Evolutionary conservation across 2,888 invertebrate genomes (phyloP), one percentile per base, ranked within the genome.

Genomic region (Tuta absoluta): DNA sequence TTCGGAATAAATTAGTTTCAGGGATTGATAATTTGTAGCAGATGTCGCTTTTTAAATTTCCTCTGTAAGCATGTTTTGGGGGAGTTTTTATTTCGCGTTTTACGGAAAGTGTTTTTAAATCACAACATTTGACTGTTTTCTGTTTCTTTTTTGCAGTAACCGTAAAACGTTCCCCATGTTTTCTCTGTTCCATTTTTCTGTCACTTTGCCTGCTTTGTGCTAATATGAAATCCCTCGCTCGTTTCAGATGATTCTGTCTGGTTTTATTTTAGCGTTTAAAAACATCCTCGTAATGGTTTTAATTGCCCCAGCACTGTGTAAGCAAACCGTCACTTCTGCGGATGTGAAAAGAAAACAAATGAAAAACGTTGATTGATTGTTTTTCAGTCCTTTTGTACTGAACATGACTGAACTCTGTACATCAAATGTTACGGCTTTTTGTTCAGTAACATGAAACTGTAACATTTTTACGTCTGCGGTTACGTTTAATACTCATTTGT

Each of bases 41-140:
- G 83, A 82, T 88, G 89, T 79, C 72, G 66, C 75, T 83, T 85
- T 82, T 87, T 85, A 79, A 76, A 81, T 83, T 82, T 84, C 80
- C 81, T 80, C 67, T 72, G 70, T 75, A 79, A 79, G 75, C 74
- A 71, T 78, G 69, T 74, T 75, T 73, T 69, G 69, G 63, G 48
- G 48, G 17, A 11, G 33, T 61, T 61, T 61, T 61, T 61, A n/a
- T 61, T 49, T 19, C 33, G 0, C 49, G 28, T 49, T 49, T 61
- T 61, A 21, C 49, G 19, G 24, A 61, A 61, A 49, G 49, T 61
- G 49, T 61, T 61, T 61, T 61, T 48, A 60, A 59, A 45, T 12
- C 41, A 17, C 59, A 7, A 38, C 19, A n/a, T 17, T 41, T 38
- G 37, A 14, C 28, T n/a, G 38, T 59, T 38, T 59, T 17, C 17